A percentile compares a stretch with the other conserved stretches of the same genome.
Evolutionary conservation across 2,113 vertebrate genomes (phyloP).

Genomic region (zebrafish (Danio rerio)): GRCz12tu NC_133177.1:28623501-28624000

Average conservation of each 20-base stretch:
- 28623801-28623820: slow-evolving; percentile 5
- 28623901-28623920: slow-evolving; percentile 41
- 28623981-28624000: slow-evolving; percentile 17
- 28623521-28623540: slow-evolving; percentile 88
- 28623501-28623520: slow-evolving; percentile 89
- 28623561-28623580: slow-evolving; percentile 55
- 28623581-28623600: slow-evolving; percentile 39
- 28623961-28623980: neutral
- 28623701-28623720: slow-evolving; percentile 65
- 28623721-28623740: slow-evolving; percentile 59
- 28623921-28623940: slow-evolving; percentile 34
- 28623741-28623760: slow-evolving; percentile 76
- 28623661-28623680: slow-evolving; percentile 70
- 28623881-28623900: slow-evolving; percentile 34
- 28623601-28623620: slow-evolving; percentile 33
- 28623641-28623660: slow-evolving; percentile 71
- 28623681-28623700: slow-evolving; percentile 72
- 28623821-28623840: slow-evolving; percentile 54
- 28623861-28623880: slow-evolving; percentile 31
- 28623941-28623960: slow-evolving; percentile 39
- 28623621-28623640: slow-evolving; percentile 38
- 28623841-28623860: slow-evolving; percentile 42
- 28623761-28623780: slow-evolving; percentile 52
- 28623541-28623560: slow-evolving; percentile 65
- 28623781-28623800: slow-evolving; percentile 33